These are phyloP conservation scores for Caenorhabditis inopinata DNA, from an alignment of 1,140 invertebrate species.

Conservation along the genomic window DNA sequence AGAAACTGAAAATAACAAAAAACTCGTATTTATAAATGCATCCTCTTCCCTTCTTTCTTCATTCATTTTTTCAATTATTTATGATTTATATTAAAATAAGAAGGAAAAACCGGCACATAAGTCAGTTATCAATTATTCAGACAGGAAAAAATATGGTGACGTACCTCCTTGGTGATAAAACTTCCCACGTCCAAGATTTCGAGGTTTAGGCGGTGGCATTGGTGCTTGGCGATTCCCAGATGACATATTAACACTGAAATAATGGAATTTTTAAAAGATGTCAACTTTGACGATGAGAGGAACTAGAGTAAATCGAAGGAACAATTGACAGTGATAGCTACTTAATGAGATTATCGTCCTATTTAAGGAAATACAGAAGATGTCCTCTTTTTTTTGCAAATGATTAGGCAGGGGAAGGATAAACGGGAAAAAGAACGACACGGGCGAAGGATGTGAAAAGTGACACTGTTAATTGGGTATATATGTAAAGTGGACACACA, in stretches of 20 bases:
- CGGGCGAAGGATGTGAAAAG: conserved; percentile 17
- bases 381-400: neutral
- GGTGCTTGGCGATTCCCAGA: conserved; percentile 21
- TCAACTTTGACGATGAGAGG: neutral
- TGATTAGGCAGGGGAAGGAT: neutral
- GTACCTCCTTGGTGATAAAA: conserved; percentile 27
- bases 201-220: conserved; percentile 14
- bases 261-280: neutral
- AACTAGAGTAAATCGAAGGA: neutral
- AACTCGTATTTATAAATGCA: neutral
- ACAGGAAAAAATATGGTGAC: neutral
- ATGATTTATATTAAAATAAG: neutral
- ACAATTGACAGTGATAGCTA: neutral
- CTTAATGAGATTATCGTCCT: neutral
- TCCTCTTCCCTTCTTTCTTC: neutral
- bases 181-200: conserved; percentile 5
- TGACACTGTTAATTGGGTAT: conserved; percentile 25
- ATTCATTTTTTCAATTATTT: neutral
- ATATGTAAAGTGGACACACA: conserved; percentile 10
- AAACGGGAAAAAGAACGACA: neutral
- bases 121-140: neutral
- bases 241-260: neutral
- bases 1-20: no score
- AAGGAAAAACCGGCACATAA: neutral
- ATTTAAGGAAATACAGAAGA: neutral